Conservation (phyloP, 2,888 invertebrate genomes). For the Mesoligia furuncula region DNA sequence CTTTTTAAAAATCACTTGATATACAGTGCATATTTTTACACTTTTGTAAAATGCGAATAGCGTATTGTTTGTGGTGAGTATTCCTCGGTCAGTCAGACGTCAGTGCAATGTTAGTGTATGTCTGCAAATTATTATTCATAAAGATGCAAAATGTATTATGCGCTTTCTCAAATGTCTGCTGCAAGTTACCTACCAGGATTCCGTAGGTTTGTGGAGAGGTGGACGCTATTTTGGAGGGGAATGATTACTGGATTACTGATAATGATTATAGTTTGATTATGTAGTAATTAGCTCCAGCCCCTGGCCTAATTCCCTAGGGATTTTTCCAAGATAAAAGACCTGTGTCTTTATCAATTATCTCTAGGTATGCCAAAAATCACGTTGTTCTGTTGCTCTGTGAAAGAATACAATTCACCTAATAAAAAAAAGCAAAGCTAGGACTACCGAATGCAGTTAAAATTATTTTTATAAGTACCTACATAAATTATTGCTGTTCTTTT, state of each 20-base stretch:
- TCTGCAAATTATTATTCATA: constrained; percentile 56
- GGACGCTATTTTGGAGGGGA: not conserved
- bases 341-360: not conserved
- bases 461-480: not conserved
- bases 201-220: constrained; percentile 11
- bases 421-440: not conserved
- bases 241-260: too few relatives aligned
- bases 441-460: not conserved
- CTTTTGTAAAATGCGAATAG: constrained; percentile 42
- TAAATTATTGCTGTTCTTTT: not conserved
- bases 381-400: not conserved
- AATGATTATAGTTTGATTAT: too few relatives aligned
- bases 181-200: constrained; percentile 10
- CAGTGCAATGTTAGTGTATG: constrained; percentile 47
- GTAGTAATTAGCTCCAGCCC: not conserved
- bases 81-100: constrained; percentile 29
- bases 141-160: constrained; percentile 46
- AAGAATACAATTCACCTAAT: not conserved
- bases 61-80: constrained; percentile 50
- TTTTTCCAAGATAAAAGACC: not conserved
- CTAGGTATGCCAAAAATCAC: not conserved
- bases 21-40: constrained; percentile 27
- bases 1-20: constrained; percentile 31
- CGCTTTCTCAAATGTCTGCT: constrained; percentile 27
- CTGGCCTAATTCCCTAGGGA: too few relatives aligned